phyloP scores from a whole-genome alignment of 2,797 vertebrate genomes.

The Apogon talboti region DNA sequence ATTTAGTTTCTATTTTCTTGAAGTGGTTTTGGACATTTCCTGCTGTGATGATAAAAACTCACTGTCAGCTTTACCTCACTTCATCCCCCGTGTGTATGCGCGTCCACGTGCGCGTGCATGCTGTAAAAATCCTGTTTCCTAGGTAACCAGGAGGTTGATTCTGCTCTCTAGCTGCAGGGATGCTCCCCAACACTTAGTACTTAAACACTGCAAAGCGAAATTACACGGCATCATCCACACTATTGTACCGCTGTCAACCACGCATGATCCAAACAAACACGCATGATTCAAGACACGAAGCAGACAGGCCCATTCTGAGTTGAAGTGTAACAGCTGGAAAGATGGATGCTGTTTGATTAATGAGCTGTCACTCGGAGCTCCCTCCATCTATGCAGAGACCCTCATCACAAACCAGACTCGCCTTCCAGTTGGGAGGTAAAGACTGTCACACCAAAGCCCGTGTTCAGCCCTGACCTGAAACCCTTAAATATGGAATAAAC shows the following conservation, averaged over 20 bases:
- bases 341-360: constrained; percentile 59
- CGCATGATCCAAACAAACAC: background rate
- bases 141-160: constrained; percentile 79
- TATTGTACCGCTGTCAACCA: background rate
- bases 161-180: constrained; percentile 55
- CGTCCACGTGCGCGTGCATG: background rate
- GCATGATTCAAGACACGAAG: constrained; percentile 31
- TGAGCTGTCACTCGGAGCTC: constrained; percentile 14
- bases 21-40: constrained; percentile 21
- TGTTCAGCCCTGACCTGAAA: constrained; percentile 33
- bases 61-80: constrained; percentile 25
- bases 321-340: constrained; percentile 20
- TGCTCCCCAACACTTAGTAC: constrained; percentile 38
- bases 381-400: constrained; percentile 16
- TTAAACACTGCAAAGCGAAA: constrained; percentile 32
- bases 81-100: constrained; percentile 11
- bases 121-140: constrained; percentile 81
- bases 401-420: background rate
- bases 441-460: constrained; percentile 6
- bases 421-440: constrained; percentile 9
- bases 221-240: constrained; percentile 24
- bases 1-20: constrained; percentile 20
- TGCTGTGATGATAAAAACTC: constrained; percentile 48
- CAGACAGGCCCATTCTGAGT: background rate
- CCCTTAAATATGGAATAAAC: constrained; percentile 19